phyloP scores from a whole-genome alignment of 1,140 invertebrate genomes.

The Tetramorium simillimum region DNA sequence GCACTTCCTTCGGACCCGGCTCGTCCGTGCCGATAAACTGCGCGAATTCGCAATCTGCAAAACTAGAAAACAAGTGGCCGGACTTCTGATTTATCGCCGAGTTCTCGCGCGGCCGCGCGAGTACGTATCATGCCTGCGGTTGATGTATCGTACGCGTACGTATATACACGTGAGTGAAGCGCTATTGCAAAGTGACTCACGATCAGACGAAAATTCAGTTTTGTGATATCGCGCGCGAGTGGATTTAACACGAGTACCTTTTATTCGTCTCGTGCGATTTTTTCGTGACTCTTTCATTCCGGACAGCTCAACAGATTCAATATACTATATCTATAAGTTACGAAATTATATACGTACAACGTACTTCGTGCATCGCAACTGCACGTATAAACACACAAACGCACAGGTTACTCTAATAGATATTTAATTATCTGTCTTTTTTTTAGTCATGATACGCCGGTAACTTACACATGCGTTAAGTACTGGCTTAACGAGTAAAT shows the following conservation, averaged over 20 bases:
- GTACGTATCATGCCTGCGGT: slow-evolving; percentile 51
- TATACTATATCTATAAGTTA: not conserved
- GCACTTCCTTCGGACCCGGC: slow-evolving; percentile 66
- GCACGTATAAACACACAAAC: not conserved
- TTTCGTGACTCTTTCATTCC: not conserved
- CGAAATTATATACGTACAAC: not conserved
- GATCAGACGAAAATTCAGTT: slow-evolving; percentile 55
- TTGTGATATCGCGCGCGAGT: slow-evolving; percentile 10
- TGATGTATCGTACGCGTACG: slow-evolving; percentile 21
- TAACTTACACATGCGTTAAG: slow-evolving; percentile 12
- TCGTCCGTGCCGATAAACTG: slow-evolving; percentile 62
- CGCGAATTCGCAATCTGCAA: slow-evolving; percentile 77
- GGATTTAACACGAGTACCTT: slow-evolving; percentile 16
- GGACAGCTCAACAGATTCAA: not conserved
- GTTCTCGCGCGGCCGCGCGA: slow-evolving; percentile 27
- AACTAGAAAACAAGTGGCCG: slow-evolving; percentile 73
- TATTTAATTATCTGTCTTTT: slow-evolving; percentile 2
- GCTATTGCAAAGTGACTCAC: slow-evolving; percentile 55
- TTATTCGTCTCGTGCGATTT: slow-evolving; percentile 8
- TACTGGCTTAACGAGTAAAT: slow-evolving; percentile 35
- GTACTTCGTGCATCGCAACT: not conserved
- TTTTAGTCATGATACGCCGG: not conserved
- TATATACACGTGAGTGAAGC: not conserved
- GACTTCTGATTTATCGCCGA: slow-evolving; percentile 75
- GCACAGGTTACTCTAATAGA: not conserved